Percentiles rank a stretch among this genome's conserved stretches.
Conservation (phyloP, 2,797 vertebrate genomes). For the Hephaestus fuliginosus region DNA sequence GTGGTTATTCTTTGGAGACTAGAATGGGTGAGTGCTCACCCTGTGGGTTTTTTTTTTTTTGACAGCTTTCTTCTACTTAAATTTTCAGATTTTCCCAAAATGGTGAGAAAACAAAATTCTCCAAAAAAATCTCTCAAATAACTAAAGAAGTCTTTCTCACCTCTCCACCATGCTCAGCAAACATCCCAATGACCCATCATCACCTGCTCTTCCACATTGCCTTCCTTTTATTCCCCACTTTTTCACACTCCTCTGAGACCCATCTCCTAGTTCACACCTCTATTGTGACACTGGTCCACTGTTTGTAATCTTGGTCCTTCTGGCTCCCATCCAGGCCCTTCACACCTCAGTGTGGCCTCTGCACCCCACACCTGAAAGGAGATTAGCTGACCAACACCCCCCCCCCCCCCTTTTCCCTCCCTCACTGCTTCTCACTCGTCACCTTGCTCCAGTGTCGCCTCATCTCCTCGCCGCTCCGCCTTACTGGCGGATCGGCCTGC, state of each 20-base stretch:
- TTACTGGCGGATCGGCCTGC: constrained; percentile 14
- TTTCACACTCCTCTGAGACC: constrained; percentile 69
- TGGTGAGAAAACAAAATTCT: constrained; percentile 30
- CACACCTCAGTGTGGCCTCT: constrained; percentile 73
- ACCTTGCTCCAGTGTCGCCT: constrained; percentile 33
- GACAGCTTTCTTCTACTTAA: not conserved
- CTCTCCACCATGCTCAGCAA: constrained; percentile 50
- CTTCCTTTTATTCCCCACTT: constrained; percentile 64
- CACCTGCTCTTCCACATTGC: constrained; percentile 48
- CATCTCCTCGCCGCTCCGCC: constrained; percentile 14
- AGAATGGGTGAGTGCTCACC: not conserved
- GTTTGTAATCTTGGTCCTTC: constrained; percentile 67
- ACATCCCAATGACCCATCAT: constrained; percentile 59
- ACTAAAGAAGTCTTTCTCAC: constrained; percentile 59
- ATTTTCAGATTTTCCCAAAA: constrained; percentile 25
- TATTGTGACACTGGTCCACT: constrained; percentile 63
- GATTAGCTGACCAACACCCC: constrained; percentile 50
- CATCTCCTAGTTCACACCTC: constrained; percentile 65
- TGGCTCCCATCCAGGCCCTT: constrained; percentile 62
- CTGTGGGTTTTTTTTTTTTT: not conserved
- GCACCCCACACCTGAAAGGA: constrained; percentile 53
- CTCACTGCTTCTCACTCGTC: constrained; percentile 47
- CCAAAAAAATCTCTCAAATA: constrained; percentile 35
- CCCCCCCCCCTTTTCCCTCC: not conserved
- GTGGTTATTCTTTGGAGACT: not conserved